Evolutionary conservation across 2,888 invertebrate species (phyloP), one percentile per base, ranked within the genome.

Genomic region (Gisinianus flammeolus): DNA sequence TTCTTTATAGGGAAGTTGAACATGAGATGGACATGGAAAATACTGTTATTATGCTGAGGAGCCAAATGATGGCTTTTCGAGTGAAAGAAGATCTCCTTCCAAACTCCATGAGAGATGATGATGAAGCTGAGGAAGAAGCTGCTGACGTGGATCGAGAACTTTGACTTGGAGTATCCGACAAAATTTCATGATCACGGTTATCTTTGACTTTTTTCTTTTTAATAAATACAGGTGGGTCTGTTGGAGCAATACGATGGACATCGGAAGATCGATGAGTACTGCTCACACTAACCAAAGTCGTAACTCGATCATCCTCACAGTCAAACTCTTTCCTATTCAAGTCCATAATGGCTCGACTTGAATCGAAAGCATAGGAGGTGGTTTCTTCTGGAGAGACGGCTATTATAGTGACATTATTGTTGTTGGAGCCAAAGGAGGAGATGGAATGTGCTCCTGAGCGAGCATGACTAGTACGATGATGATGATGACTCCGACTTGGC

Each of bases 351-450:
- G 64, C 62, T 58, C 73, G 77, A 30, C 56, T 79, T n/a, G 81
- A 80, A 62, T 82, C 82, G 64, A 80, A 81, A 10, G 81, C 76
- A 44, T 78, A 81, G 16, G 82, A 81, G 0, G 83, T 82, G 10
- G 83, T 83, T 58, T 82, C 82, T 70, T 81, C 82, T 3, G 76
- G 80, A 2, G 78, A 73, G 64, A 69, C 79, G 4, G 78, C 72
- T 8, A 79, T 76, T 19, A 82, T 68, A 26, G 79, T 81, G 35
- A 82, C 74, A 73, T 80, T 81, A 24, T 62, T 26, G 26, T n/a
- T 12, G 30, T 52, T 31, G 52, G 66, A 52, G 0, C 56, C 62
- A 30, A 12, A 26, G 28, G 12, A 8, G 33, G 68, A 62, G 62
- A 4, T 68, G 68, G 68, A 33, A 35, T 68, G 68, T 44, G 8